Percentiles rank a stretch among this genome's conserved stretches.
These are phyloP conservation scores for Silurus asotus DNA, from an alignment of 2,113 vertebrate genomes.

Conservation along the genomic window DNA sequence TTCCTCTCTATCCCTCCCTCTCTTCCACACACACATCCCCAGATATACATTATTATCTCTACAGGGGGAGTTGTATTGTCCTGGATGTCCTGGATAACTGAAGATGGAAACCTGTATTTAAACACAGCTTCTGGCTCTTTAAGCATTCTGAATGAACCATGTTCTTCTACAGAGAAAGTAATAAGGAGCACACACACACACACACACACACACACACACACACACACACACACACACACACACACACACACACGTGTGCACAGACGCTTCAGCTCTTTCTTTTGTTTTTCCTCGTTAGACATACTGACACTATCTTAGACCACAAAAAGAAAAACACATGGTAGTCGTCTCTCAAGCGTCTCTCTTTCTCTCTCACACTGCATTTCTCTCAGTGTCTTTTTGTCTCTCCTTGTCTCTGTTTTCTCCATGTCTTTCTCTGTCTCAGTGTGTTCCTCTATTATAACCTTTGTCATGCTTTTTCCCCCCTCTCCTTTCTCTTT, in stretches of 20 bases:
- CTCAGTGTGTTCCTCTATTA: neutral
- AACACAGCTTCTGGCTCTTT: slow-evolving; percentile 1
- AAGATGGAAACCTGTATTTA: neutral
- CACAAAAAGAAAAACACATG: slow-evolving; percentile 1
- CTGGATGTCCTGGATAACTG: neutral
- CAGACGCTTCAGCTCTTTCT: neutral
- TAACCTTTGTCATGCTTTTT: neutral
- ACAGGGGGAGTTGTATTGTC: neutral
- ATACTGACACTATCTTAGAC: slow-evolving; percentile 23
- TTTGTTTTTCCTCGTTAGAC: neutral
- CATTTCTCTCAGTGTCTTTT: neutral
- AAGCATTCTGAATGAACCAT: neutral
- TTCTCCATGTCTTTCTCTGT: neutral
- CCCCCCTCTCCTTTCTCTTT: neutral
- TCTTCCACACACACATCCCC: slow-evolving; percentile 1
- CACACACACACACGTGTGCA: neutral
- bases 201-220: neutral
- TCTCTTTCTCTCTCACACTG: neutral
- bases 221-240: too few species aligned
- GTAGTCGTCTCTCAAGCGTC: neutral
- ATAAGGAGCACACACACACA: neutral
- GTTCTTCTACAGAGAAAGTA: neutral
- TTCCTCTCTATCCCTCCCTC: slow-evolving; percentile 9
- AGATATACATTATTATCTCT: neutral
- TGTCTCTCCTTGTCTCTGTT: neutral